Evolutionary conservation across 92 coral and sea anemone genomes (phyloP), one percentile per base, ranked within the genome.

Genomic region (Porites lobata): DNA sequence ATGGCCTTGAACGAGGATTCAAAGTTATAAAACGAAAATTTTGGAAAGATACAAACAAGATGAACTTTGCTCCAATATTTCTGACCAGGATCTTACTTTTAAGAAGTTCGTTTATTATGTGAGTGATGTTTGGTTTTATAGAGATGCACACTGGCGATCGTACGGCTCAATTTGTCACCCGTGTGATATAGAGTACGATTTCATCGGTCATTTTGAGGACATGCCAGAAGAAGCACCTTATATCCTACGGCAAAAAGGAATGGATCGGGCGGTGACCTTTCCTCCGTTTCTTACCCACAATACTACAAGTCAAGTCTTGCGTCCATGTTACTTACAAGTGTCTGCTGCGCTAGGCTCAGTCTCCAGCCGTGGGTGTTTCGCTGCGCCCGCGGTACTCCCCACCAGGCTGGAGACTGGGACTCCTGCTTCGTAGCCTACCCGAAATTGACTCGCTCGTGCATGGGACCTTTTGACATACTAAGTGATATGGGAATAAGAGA

Each of bases 121-220:
- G 58, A 53, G 17, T 24, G 50, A 64, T 43, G 62, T 24, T 32
- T 76, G 76, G 7, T 79, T 72, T 53, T 19, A 75, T 14, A 11
- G 17, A 0, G 65, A 85, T 15, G 29, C 20, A 17, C 89, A 85
- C 73, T 85, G 83, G 83, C 52, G 11, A 50, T n/a, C 89, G 9
- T 76, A 85, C n/a, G 77, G 65, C 12, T 22, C 51, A 6, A 65
- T 85, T 20, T 85, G 89, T 12, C 83, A 71, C 15, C 89, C 89
- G 11, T 85, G 89, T 51, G 13, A 77, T 21, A 76, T 85, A 1
- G 29, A 65, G 1, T 85, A 76, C 29, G 75, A 76, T n/a, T 85
- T 85, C n/a, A 85, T 85, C 19, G 89, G 89, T 14, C 74, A 78
- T 22, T 53, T 85, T n/a, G 81, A 76, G 24, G 52, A 69, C 7